A percentile compares a stretch with the other conserved stretches of the same genome.
These are phyloP conservation scores for Drosophila kepulauana DNA, from an alignment of 1,140 invertebrate genomes.

Conservation along the genomic window DNA sequence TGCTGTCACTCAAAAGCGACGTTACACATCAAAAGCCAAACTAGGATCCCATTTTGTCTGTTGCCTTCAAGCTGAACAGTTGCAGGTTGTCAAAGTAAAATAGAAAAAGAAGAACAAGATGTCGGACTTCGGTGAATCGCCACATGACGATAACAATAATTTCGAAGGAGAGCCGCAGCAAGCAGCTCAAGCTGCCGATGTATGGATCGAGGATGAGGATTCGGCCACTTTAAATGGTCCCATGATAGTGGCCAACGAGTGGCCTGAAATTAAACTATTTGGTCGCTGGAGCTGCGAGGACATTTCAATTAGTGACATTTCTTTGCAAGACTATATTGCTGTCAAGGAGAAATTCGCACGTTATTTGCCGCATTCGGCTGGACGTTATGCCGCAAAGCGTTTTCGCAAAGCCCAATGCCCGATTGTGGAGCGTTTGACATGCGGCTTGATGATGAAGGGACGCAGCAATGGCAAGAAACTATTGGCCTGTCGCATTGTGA, in stretches of 20 bases:
- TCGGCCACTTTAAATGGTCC: background rate
- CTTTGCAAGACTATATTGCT: constrained; percentile 97
- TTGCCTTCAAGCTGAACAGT: constrained; percentile 8
- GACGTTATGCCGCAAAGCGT: constrained; percentile 97
- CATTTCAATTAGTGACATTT: constrained; percentile 98
- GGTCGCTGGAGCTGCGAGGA: constrained; percentile 98
- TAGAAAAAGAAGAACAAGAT: constrained; percentile 3
- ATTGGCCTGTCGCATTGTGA: constrained; percentile 99
- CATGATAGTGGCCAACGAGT: constrained; percentile 88
- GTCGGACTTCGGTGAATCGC: constrained; percentile 19
- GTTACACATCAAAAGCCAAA: background rate
- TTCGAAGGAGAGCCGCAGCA: constrained; percentile 9
- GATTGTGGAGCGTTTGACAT: constrained; percentile 98
- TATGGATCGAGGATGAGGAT: constrained; percentile 43
- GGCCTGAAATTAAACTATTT: constrained; percentile 98
- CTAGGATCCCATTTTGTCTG: constrained; percentile 5
- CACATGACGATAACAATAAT: constrained; percentile 31
- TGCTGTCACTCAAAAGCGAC: background rate
- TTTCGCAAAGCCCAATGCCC: constrained; percentile 99
- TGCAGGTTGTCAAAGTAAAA: background rate
- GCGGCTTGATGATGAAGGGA: constrained; percentile 99
- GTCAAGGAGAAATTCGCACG: constrained; percentile 99
- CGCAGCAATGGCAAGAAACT: constrained; percentile 99
- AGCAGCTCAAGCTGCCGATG: constrained; percentile 18
- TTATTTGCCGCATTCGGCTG: constrained; percentile 98